Evolutionary conservation across 2,113 vertebrate genomes (phyloP).

Genomic region (Dolichotis patagonum): DNA sequence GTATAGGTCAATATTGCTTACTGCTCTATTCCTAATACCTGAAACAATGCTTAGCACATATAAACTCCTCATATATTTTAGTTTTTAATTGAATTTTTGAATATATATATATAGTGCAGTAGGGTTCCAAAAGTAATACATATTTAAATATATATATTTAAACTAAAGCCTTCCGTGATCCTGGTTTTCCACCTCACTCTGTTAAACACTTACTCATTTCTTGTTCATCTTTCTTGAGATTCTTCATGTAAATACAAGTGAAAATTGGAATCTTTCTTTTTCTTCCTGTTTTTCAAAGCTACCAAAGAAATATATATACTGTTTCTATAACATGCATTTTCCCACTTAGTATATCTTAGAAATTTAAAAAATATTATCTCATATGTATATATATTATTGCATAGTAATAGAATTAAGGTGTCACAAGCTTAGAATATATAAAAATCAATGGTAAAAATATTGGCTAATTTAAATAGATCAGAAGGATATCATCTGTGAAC

Average conservation of each 20-base stretch:
- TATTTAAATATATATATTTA: neutral
- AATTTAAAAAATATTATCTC: neutral
- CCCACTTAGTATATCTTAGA: neutral
- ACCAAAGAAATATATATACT: neutral
- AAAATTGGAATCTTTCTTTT: conserved; percentile 9
- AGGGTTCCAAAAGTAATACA: neutral
- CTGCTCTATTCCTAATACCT: neutral
- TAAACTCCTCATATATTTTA: neutral
- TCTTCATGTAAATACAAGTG: conserved; percentile 42
- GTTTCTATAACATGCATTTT: neutral
- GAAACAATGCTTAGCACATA: neutral
- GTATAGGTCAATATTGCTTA: neutral
- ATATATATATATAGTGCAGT: neutral
- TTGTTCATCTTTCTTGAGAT: neutral
- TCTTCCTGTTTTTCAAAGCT: neutral
- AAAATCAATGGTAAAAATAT: neutral
- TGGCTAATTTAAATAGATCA: neutral
- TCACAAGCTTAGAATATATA: neutral
- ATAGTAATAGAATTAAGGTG: neutral
- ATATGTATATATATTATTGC: neutral
- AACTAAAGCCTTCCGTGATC: neutral
- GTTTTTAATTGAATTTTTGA: conserved; percentile 5
- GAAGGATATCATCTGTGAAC: neutral
- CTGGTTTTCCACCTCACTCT: neutral
- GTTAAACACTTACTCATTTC: neutral